Evolutionary conservation across 1,140 invertebrate species (phyloP), one percentile per base, ranked within the genome.

Genomic region (Drosophila baimaii): DNA sequence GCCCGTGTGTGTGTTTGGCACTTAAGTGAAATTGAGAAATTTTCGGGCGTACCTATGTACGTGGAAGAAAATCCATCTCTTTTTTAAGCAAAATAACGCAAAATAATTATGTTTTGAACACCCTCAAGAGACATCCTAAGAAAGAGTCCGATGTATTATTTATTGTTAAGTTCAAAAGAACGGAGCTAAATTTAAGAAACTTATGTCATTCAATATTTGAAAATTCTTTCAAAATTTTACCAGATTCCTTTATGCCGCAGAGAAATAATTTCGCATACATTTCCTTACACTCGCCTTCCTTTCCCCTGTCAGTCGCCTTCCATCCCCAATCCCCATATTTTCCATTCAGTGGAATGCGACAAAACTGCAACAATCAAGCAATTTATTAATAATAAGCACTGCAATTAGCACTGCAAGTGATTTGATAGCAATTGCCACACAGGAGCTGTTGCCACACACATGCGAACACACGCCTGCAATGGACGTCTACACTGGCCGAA

Each of bases 331-430:
- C 25, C 15, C n/a, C 23, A 12, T 15, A 23, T 39, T 74, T 33
- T 25, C 23, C 35, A 64, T 52, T 55, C 51, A 49, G 72, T 56
- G 68, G 27, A 71, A 70, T 71, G 68, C 69, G 43, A 39, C 35
- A 64, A 75, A 64, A 75, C 71, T 55, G 51, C 72, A 75, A 76
- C 73, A 56, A 44, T 31, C 35, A 39, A 66, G 59, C 73, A 76
- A 76, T 76, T 76, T 76, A 76, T 76, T 76, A 76, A 76, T 76
- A 76, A 76, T 76, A 76, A 77, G 73, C 62, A 43, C 21, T 54
- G 73, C 73, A 76, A 76, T 76, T 76, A 76, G 72, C 72, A 76
- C 72, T 52, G 62, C 73, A 66, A 76, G 73, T 76, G 73, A 66
- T 76, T 76, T 75, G 59, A 75, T 66, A 41, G 72, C 33, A 55